Percentiles rank a stretch among this genome's conserved stretches.
Conservation (phyloP, 2,888 invertebrate species). For the Mesorhabditis sp. region DNA sequence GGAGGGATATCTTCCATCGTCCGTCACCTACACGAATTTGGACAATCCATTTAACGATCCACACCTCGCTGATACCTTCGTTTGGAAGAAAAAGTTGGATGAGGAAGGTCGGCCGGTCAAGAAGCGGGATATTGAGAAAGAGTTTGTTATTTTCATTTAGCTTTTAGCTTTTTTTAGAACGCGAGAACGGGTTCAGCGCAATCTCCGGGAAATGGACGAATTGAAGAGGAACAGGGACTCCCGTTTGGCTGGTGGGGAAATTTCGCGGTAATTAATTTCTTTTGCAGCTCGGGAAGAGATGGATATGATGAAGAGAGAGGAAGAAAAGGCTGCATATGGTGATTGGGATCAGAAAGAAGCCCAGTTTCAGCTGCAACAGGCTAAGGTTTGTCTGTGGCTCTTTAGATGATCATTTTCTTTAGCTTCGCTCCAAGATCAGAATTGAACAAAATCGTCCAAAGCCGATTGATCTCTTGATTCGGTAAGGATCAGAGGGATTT, state of each 20-base stretch:
- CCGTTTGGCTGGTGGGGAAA: slow-evolving; percentile 36
- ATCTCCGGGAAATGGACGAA: slow-evolving; percentile 79
- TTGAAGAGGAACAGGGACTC: slow-evolving; percentile 78
- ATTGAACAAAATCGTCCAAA: slow-evolving; percentile 95
- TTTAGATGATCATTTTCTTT: not conserved
- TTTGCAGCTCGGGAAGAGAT: slow-evolving; percentile 56
- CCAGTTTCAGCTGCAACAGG: slow-evolving; percentile 93
- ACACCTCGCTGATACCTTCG: slow-evolving; percentile 86
- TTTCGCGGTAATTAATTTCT: not conserved
- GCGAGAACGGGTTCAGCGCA: slow-evolving; percentile 39
- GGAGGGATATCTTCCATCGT: slow-evolving; percentile 67
- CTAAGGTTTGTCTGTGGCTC: slow-evolving; percentile 66
- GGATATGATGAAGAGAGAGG: slow-evolving; percentile 74
- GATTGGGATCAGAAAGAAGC: slow-evolving; percentile 96
- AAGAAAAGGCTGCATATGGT: slow-evolving; percentile 83
- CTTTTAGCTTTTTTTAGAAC: slow-evolving; percentile 24
- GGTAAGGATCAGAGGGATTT: slow-evolving; percentile 70
- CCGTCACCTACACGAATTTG: slow-evolving; percentile 84
- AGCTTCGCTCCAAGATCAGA: slow-evolving; percentile 78
- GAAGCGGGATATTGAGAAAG: slow-evolving; percentile 39
- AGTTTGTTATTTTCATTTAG: slow-evolving; percentile 23
- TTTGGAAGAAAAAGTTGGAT: slow-evolving; percentile 92
- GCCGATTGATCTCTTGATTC: slow-evolving; percentile 92
- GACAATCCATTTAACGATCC: slow-evolving; percentile 99
- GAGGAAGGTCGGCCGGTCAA: slow-evolving; percentile 73